Evolutionary conservation across 2,888 invertebrate species (phyloP), one percentile per base, ranked within the genome.

Genomic region (Morpho deidamia): DNA sequence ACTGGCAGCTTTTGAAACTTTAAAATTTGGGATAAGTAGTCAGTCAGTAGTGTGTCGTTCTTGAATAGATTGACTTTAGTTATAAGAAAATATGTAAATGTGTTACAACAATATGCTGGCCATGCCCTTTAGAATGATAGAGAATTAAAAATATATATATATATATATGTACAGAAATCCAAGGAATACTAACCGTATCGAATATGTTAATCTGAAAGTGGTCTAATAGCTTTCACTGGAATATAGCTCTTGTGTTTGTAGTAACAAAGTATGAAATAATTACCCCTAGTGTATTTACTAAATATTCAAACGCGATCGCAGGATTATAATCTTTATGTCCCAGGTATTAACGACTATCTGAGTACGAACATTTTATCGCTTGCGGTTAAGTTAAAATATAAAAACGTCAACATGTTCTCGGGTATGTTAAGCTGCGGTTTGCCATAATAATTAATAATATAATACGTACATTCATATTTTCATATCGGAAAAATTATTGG

Each of bases 401-500:
- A 53, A 47, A 37, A 43, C 33, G 32, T 39, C 43, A 47, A 48
- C 53, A 48, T 48, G 47, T 39, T 34, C 48, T 37, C 47, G 43
- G 47, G 33, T 47, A 23, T 53, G 47, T 53, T 53, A 47, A 47
- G 38, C 35, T 48, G 47, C 39, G 53, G 47, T 37, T 7, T 32
- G 32, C 14, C 12, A 35, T 33, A 43, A 53, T 53, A 53, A 53
- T 53, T 53, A 53, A 39, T 47, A 32, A 52, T 45, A 51, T 35
- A 35, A 46, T 46, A 46, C 46, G 39, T 46, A 46, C 46, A 38
- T 40, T 40, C 40, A 48, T 48, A 48, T 48, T 48, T 48, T 38
- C 39, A 39, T 39, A 46, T 32, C 39, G 37, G 46, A 32, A 46
- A 42, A 49, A 51, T 33, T 43, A 23, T 23, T 23, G 23, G 5